Evolutionary conservation across 2,888 invertebrate genomes (phyloP).

Genomic region (Thymelicus acteon): DNA sequence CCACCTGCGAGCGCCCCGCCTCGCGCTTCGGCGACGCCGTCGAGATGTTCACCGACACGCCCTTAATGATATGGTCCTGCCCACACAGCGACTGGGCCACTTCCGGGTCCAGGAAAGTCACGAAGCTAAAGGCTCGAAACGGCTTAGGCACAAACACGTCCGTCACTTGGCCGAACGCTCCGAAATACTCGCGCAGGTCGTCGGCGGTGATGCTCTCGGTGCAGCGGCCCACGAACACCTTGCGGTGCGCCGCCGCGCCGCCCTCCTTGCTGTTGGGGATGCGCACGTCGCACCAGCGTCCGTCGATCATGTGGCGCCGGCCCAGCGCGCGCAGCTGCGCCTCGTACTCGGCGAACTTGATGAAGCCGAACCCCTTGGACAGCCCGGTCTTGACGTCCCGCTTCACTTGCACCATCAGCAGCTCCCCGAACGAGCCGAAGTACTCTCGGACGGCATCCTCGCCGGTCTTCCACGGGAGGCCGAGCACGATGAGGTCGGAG

Average conservation of each 20-base stretch:
- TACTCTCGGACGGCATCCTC: slow-evolving; percentile 90
- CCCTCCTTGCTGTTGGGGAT: slow-evolving; percentile 89
- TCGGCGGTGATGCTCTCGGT: slow-evolving; percentile 92
- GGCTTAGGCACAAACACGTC: slow-evolving; percentile 95
- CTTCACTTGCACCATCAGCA: slow-evolving; percentile 86
- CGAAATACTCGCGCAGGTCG: slow-evolving; percentile 91
- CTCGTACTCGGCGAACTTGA: slow-evolving; percentile 87
- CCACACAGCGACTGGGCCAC: slow-evolving; percentile 92
- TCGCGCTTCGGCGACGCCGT: slow-evolving; percentile 93
- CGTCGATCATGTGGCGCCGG: slow-evolving; percentile 88
- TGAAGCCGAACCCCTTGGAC: slow-evolving; percentile 90
- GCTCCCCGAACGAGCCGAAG: slow-evolving; percentile 88
- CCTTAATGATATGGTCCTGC: slow-evolving; percentile 93
- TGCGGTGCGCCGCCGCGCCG: slow-evolving; percentile 87
- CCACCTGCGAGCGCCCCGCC: slow-evolving; percentile 60
- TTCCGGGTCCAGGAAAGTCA: slow-evolving; percentile 92
- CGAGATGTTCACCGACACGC: slow-evolving; percentile 94
- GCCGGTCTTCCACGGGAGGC: slow-evolving; percentile 90
- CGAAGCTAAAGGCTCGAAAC: slow-evolving; percentile 93
- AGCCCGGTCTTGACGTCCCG: slow-evolving; percentile 85
- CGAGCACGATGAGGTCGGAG: slow-evolving; percentile 91
- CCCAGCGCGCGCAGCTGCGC: slow-evolving; percentile 87
- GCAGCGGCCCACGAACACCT: slow-evolving; percentile 94
- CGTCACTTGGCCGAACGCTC: slow-evolving; percentile 92
- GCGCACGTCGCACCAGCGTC: slow-evolving; percentile 89